A percentile compares a stretch with the other conserved stretches of the same genome.
phyloP scores from a whole-genome alignment of 2,113 vertebrate genomes.

The Elgaria multicarinata region DNA sequence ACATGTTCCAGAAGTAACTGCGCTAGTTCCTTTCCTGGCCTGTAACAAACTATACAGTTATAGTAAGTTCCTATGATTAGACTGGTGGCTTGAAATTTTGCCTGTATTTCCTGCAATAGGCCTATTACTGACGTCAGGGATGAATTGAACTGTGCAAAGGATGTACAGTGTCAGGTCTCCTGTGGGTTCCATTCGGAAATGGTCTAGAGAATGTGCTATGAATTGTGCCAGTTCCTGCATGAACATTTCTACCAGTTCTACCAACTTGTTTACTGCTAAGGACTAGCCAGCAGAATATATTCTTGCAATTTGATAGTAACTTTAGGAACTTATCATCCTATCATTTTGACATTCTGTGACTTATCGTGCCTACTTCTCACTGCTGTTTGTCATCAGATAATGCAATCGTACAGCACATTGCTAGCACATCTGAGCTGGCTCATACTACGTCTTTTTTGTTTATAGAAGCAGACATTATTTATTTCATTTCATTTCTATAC shows the following conservation, averaged over 20 bases:
- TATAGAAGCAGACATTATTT: not conserved
- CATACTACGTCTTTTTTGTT: not conserved
- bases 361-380: not conserved
- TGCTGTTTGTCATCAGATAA: not conserved
- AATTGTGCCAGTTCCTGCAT: not conserved
- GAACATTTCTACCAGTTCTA: not conserved
- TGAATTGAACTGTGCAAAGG: not conserved
- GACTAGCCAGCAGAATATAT: not conserved
- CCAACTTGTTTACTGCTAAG: not conserved
- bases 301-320: not conserved
- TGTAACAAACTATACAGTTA: accelerated
- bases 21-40: not conserved
- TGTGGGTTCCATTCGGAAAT: not conserved
- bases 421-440: not conserved
- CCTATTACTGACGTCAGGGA: not conserved
- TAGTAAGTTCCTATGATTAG: constrained; percentile 20
- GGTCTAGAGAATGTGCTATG: not conserved
- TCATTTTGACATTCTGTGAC: not conserved
- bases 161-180: not conserved
- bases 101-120: constrained; percentile 42
- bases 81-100: constrained; percentile 24
- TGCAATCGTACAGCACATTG: not conserved
- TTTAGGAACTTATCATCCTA: not conserved
- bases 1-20: not conserved
- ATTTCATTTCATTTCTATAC: no score